A percentile compares a stretch with the other conserved stretches of the same genome.
phyloP scores from a whole-genome alignment of 2,797 vertebrate species.

The Channa striata region DNA sequence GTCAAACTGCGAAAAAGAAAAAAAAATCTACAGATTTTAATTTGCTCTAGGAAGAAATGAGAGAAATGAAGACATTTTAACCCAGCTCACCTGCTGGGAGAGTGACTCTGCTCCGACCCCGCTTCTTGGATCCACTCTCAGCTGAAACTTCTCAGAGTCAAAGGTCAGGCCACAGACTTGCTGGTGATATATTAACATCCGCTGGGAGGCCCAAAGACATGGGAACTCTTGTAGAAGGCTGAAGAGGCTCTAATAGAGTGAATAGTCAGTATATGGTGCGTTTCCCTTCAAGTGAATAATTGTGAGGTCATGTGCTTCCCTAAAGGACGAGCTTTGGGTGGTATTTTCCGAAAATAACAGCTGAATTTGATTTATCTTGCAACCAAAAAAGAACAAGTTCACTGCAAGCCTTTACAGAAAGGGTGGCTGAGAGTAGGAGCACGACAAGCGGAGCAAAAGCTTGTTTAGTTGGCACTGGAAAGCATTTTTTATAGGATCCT shows the following conservation, averaged over 20 bases:
- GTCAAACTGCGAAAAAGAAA: neutral
- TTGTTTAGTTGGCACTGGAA: neutral
- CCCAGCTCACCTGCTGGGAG: conserved; percentile 57
- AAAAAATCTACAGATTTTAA: neutral
- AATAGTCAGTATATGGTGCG: neutral
- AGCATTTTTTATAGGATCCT: neutral
- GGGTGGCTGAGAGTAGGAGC: neutral
- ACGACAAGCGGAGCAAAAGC: neutral
- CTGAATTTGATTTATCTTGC: neutral
- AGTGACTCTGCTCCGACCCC: conserved; percentile 22
- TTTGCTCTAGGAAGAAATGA: neutral
- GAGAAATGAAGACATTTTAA: neutral
- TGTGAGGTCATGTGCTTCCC: conserved; percentile 43
- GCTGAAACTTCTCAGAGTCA: conserved; percentile 51
- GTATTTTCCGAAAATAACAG: conserved; percentile 46
- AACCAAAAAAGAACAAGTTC: neutral
- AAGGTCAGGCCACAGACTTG: conserved; percentile 67
- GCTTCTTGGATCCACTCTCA: conserved; percentile 19
- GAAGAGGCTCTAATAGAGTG: conserved; percentile 7
- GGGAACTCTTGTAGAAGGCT: conserved; percentile 48
- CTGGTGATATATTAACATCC: conserved; percentile 80
- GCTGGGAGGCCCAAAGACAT: conserved; percentile 54
- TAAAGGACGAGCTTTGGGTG: conserved; percentile 16
- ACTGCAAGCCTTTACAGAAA: conserved; percentile 1
- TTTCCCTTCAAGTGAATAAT: conserved; percentile 20